These are phyloP conservation scores for Corythornis vintsioides DNA, from an alignment of 2,113 vertebrate genomes.

Conservation along the genomic window DNA sequence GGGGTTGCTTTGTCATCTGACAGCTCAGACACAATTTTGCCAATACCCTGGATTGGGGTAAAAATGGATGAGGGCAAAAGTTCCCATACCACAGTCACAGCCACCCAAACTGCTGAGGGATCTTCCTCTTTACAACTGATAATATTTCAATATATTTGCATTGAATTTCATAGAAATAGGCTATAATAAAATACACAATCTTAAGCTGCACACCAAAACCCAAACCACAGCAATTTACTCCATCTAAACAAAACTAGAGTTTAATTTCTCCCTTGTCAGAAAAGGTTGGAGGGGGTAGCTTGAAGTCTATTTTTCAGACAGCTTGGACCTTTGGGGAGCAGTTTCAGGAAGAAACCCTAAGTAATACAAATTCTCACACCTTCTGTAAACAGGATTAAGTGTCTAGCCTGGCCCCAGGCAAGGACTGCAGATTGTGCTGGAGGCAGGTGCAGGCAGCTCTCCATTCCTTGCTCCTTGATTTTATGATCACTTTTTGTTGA, in stretches of 20 bases:
- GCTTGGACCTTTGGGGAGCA: not conserved
- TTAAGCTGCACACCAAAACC: not conserved
- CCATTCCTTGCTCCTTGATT: not conserved
- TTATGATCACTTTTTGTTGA: not conserved
- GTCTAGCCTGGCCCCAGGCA: not conserved
- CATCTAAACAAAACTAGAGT: not conserved
- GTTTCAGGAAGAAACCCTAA: not conserved
- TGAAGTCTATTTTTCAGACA: not conserved
- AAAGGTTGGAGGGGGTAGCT: not conserved
- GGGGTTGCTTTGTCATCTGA: not conserved
- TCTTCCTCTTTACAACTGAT: not conserved
- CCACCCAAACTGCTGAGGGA: not conserved
- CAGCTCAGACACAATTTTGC: not conserved
- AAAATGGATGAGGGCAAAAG: not conserved
- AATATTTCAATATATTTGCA: not conserved
- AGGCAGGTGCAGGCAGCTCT: fast-evolving
- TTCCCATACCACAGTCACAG: not conserved
- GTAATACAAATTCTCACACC: not conserved
- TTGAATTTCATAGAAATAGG: not conserved
- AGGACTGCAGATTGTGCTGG: not conserved
- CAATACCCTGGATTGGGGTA: fast-evolving
- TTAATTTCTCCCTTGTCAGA: not conserved
- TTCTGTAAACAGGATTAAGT: not conserved
- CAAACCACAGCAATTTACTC: not conserved
- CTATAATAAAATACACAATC: not conserved